Conservation (phyloP, 2,888 invertebrate genomes). For the Apomyelois bistriatella region DNA sequence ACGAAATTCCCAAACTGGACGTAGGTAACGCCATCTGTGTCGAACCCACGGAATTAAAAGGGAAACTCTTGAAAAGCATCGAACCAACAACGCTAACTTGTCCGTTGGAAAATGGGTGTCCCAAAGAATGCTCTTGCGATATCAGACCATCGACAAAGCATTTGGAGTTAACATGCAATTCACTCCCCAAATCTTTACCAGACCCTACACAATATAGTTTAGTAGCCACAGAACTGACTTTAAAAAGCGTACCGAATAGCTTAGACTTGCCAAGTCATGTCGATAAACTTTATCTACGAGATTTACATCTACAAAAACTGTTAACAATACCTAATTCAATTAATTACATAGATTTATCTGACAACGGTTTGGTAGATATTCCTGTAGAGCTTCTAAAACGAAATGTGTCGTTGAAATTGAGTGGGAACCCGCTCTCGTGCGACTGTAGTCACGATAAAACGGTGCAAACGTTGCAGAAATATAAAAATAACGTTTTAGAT, state of each 20-base stretch:
- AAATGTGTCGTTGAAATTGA: not conserved
- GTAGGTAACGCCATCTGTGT: not conserved
- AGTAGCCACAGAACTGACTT: not conserved
- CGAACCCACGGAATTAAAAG: not conserved
- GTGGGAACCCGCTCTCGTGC: not conserved
- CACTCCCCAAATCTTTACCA: not conserved
- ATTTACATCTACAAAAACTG: not conserved
- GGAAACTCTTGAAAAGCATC: not conserved
- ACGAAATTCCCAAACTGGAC: not conserved
- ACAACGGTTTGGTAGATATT: not conserved
- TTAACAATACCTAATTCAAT: not conserved
- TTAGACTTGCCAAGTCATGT: not conserved
- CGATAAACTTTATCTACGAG: not conserved
- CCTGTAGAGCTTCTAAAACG: not conserved
- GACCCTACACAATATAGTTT: not conserved
- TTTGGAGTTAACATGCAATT: not conserved
- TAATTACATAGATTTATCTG: not conserved
- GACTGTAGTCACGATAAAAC: not conserved
- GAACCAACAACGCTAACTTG: not conserved
- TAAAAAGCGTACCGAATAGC: not conserved
- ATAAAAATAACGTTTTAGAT: slow-evolving; percentile 22
- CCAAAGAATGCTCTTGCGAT: not conserved
- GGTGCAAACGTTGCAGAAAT: not conserved
- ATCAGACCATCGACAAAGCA: not conserved
- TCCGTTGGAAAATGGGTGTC: not conserved